These are phyloP conservation scores for Heterohyrax brucei DNA, from an alignment of 2,797 vertebrate genomes.

Conservation along the genomic window DNA sequence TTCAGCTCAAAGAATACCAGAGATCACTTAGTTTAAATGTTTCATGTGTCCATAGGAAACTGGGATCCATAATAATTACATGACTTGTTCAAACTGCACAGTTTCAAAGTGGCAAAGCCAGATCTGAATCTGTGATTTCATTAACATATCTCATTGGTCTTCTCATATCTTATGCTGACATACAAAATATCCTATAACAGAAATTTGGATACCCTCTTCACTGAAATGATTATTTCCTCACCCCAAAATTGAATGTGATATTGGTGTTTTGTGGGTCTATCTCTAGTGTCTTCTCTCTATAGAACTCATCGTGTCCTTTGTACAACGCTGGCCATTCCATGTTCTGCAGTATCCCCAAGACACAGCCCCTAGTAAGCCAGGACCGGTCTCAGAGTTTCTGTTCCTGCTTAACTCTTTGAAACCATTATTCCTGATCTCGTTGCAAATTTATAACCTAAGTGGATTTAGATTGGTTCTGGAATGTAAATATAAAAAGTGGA, in stretches of 20 bases:
- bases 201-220: background rate
- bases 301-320: background rate
- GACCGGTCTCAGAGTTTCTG: background rate
- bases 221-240: background rate
- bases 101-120: background rate
- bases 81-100: background rate
- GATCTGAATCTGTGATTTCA: background rate
- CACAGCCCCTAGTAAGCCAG: background rate
- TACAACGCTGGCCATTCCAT: background rate
- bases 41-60: background rate
- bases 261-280: background rate
- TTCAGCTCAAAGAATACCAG: background rate
- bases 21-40: background rate
- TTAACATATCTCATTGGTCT: background rate
- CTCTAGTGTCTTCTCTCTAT: background rate
- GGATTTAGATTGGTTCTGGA: background rate
- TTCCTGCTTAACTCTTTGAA: background rate
- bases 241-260: background rate
- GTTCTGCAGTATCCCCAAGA: background rate
- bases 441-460: background rate
- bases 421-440: constrained; percentile 2
- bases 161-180: constrained; percentile 16
- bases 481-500: constrained; percentile 5
- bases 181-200: background rate
- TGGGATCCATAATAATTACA: background rate